Base-by-base conservation (phyloP, 2,888 invertebrate genomes). In the Hydriomena furcata region DNA sequence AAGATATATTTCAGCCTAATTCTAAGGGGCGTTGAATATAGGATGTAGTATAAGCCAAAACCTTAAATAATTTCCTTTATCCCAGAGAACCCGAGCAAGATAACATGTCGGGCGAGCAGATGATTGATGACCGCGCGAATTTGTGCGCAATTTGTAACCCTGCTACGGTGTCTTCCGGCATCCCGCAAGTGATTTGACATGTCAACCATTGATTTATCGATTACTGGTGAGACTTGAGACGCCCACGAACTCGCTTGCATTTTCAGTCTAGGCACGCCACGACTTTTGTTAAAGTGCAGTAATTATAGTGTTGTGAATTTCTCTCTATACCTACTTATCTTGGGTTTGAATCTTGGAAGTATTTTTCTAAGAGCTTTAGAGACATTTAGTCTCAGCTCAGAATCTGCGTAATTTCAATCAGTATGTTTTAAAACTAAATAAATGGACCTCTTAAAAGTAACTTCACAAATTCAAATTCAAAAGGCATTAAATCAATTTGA, bases 51-150 rank as follows among this genome's bases (percentile, higher is more conserved):
- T 8, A 37, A 28, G 17, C 13, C 40, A 21, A 57, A 55, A 38
- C 40, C 32, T 36, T 48, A 38, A 51, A 53, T 47, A 49, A 55
- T 54, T 55, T 34, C 41, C 28, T 25, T 27, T 23, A 50, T 12
- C 34, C 27, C 32, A n/a, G 43, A 49, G 48, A 48, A 38, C 58
- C 54, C 47, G 30, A 40, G 32, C 41, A 50, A 56, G 52, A 58
- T 54, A 58, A 54, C 54, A 56, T 43, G 48, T 38, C 55, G 30
- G 50, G 32, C 49, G 40, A 25, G 36, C 40, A 27, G 52, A 58
- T 62, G 60, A 64, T 64, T 58, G 60, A 63, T 63, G 51, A 55
- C 45, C 52, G 34, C 23, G 54, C 51, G 59, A 52, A 59, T 55
- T 53, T 52, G 53, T 11, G 52, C 30, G 53, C 50, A 60, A 64